Conservation (phyloP, 2,113 vertebrate species). For the Ptilonorhynchus violaceus region DNA sequence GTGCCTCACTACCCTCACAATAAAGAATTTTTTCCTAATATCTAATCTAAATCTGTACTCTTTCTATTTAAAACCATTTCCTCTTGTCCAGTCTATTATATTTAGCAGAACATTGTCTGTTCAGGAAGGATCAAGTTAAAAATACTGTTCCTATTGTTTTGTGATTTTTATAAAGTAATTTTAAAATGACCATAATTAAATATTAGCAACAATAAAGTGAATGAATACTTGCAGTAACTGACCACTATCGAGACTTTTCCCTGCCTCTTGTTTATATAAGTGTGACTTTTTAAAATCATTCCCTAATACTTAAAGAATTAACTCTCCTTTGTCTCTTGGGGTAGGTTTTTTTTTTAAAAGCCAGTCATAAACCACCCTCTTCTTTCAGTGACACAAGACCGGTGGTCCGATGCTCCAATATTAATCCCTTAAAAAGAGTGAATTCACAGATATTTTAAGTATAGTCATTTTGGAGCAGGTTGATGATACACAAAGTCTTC, state of each 20-base stretch:
- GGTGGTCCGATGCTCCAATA: background rate
- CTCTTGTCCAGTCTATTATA: background rate
- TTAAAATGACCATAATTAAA: background rate
- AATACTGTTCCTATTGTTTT: background rate
- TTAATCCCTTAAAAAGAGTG: background rate
- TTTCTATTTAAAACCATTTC: background rate
- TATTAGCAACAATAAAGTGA: background rate
- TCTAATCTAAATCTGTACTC: background rate
- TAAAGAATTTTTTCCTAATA: background rate
- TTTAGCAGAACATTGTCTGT: background rate
- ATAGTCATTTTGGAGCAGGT: background rate
- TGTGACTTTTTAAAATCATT: background rate
- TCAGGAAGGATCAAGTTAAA: background rate
- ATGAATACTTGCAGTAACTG: background rate
- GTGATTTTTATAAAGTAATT: background rate
- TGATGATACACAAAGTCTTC: background rate
- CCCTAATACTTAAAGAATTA: background rate
- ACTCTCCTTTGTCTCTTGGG: background rate
- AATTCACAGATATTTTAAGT: background rate
- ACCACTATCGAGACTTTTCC: background rate
- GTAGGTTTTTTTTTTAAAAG: background rate
- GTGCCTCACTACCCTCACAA: background rate
- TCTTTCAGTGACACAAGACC: background rate
- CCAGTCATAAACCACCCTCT: background rate
- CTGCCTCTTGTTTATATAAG: background rate